Evolutionary conservation across 1,140 invertebrate genomes (phyloP), one percentile per base, ranked within the genome.

Genomic region (Trichonephila clavipes): DNA sequence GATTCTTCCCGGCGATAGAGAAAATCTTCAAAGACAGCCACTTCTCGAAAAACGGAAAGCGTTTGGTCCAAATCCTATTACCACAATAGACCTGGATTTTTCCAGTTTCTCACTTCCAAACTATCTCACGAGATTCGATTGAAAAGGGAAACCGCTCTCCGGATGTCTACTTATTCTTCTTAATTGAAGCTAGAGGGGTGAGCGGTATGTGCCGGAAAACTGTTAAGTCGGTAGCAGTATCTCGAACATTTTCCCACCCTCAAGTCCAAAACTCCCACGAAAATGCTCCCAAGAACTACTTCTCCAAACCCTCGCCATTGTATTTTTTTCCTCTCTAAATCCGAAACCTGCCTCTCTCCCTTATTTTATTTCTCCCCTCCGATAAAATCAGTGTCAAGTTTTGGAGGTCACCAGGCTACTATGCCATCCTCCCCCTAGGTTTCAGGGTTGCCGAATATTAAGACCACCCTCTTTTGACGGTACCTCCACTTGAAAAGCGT

Each of bases 381-480:
- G 12, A 59, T 61, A 90, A 90, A 82, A 82, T 62, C 44, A 82
- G 51, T 82, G 88, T 58, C 88, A 58, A 90, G 58, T 90, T 88
- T 90, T 90, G 28, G 89, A 90, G 89, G 89, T 90, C 89, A 90
- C 89, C 89, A 90, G 89, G 89, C 89, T 90, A 90, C 28, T 90
- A 58, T 90, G 89, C 89, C 89, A 90, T n/a, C 77, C 69, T 61
- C 88, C 88, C 88, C 40, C n/a, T 21, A 66, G 3, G 40, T 51
- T 89, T 89, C 24, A 12, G 61, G 61, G 88, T 89, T 89, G 88
- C 59, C 72, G 72, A 77, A 34, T 77, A 28, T 77, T 40, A 34
- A 77, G 28, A 77, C 34, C n/a, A 28, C 19, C 21, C 44, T 28
- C 77, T 34, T 83, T 14, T 16, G 21, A 83, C 51, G 72, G 44